These are phyloP conservation scores for Drosophila murphyi DNA, from an alignment of 1,140 invertebrate genomes.

Conservation along the genomic window DNA sequence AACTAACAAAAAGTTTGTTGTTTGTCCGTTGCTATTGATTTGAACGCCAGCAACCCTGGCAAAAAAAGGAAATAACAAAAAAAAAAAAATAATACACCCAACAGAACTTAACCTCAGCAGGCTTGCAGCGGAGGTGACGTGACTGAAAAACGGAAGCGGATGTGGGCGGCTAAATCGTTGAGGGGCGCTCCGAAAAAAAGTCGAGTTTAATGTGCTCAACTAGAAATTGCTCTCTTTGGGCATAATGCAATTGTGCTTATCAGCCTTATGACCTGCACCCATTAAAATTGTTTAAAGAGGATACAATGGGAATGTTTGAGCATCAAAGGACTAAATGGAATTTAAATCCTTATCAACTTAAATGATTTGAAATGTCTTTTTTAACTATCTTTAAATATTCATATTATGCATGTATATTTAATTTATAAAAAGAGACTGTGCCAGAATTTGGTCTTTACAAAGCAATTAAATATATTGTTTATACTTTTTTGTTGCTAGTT, in stretches of 20 bases:
- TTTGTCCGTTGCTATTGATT: constrained; percentile 42
- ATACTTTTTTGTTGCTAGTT: not conserved
- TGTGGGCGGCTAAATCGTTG: constrained; percentile 50
- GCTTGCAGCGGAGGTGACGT: constrained; percentile 27
- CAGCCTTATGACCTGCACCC: too few species aligned
- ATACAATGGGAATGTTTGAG: too few species aligned
- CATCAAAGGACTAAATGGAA: too few species aligned
- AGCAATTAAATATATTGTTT: not conserved
- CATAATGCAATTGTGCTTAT: too few species aligned
- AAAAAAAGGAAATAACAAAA: not conserved
- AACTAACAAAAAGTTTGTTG: constrained; percentile 34
- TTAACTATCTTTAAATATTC: too few species aligned
- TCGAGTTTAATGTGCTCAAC: not conserved
- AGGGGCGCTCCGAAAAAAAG: constrained; percentile 7
- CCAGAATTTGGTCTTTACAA: too few species aligned
- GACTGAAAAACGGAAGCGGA: constrained; percentile 47
- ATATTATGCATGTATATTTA: too few species aligned
- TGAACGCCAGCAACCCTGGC: constrained; percentile 22
- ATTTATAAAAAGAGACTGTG: too few species aligned
- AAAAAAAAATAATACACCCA: constrained; percentile 6
- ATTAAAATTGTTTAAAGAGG: too few species aligned
- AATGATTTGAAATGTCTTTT: not conserved
- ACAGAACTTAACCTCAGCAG: constrained; percentile 20
- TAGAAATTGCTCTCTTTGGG: too few species aligned
- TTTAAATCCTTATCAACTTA: too few species aligned